Percentiles rank a stretch among this genome's conserved stretches.
These are phyloP conservation scores for Eledone cirrhosa DNA, from an alignment of 2,888 invertebrate species.

Conservation along the genomic window DNA sequence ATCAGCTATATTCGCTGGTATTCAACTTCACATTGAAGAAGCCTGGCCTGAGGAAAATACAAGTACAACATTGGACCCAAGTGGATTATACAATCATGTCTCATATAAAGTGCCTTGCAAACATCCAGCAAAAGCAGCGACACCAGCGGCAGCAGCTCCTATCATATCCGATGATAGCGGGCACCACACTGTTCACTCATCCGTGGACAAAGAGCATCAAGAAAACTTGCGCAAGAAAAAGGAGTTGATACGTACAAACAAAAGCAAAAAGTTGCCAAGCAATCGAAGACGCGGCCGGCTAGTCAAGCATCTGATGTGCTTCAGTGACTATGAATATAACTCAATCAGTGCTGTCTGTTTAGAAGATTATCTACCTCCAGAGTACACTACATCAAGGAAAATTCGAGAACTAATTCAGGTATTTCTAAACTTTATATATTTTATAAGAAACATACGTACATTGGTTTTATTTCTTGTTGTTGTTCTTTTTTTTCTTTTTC, in stretches of 20 bases:
- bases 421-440: constrained; percentile 32
- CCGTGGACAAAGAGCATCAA: constrained; percentile 42
- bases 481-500: not conserved
- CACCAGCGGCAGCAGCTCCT: constrained; percentile 37
- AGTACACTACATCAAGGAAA: constrained; percentile 71
- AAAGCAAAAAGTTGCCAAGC: constrained; percentile 53
- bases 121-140: constrained; percentile 37
- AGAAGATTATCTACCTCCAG: constrained; percentile 72
- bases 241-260: constrained; percentile 54
- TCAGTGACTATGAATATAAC: constrained; percentile 57
- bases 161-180: constrained; percentile 32
- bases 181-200: not conserved
- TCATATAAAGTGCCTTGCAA: constrained; percentile 35
- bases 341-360: constrained; percentile 55
- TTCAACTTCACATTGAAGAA: constrained; percentile 73
- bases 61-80: not conserved
- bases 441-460: not conserved
- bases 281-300: constrained; percentile 56
- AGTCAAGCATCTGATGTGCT: constrained; percentile 56
- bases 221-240: constrained; percentile 57
- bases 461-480: not conserved
- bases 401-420: constrained; percentile 74
- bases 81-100: constrained; percentile 29
- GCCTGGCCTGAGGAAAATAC: constrained; percentile 60
- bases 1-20: constrained; percentile 73